Evolutionary conservation across 2,888 invertebrate species (phyloP).

Genomic region (Diadegma fenestrale): DNA sequence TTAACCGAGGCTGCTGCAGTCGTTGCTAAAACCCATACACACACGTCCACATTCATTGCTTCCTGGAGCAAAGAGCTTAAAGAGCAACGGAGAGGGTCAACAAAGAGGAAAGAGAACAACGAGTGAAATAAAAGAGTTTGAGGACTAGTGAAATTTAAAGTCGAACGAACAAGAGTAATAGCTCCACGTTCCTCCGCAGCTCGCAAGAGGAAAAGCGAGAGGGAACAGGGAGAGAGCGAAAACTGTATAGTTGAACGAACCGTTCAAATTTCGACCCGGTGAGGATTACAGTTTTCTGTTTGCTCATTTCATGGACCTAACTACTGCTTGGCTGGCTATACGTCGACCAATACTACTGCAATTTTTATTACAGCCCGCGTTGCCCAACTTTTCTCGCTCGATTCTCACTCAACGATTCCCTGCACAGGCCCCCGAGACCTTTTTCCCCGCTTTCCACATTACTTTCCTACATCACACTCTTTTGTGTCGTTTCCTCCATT

Average conservation of each 20-base stretch:
- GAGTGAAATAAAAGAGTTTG: constrained; percentile 26
- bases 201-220: not conserved
- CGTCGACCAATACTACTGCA: constrained; percentile 55
- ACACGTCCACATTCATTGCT: constrained; percentile 25
- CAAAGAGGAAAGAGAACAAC: constrained; percentile 36
- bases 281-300: constrained; percentile 67
- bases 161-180: constrained; percentile 65
- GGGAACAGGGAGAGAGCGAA: constrained; percentile 40
- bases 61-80: constrained; percentile 25
- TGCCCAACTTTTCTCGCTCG: constrained; percentile 44
- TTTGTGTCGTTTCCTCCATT: not conserved
- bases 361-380: constrained; percentile 26
- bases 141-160: constrained; percentile 64
- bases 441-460: constrained; percentile 28
- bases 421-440: constrained; percentile 18
- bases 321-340: constrained; percentile 60
- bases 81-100: constrained; percentile 28
- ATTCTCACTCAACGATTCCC: constrained; percentile 26
- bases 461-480: constrained; percentile 25
- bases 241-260: constrained; percentile 37
- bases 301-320: constrained; percentile 63
- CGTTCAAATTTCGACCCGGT: constrained; percentile 63
- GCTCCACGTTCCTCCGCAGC: constrained; percentile 17
- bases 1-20: constrained; percentile 62
- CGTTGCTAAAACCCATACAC: constrained; percentile 53